These are phyloP conservation scores for Leptarthrus brevirostris DNA, from an alignment of 2,888 invertebrate genomes.

Conservation along the genomic window DNA sequence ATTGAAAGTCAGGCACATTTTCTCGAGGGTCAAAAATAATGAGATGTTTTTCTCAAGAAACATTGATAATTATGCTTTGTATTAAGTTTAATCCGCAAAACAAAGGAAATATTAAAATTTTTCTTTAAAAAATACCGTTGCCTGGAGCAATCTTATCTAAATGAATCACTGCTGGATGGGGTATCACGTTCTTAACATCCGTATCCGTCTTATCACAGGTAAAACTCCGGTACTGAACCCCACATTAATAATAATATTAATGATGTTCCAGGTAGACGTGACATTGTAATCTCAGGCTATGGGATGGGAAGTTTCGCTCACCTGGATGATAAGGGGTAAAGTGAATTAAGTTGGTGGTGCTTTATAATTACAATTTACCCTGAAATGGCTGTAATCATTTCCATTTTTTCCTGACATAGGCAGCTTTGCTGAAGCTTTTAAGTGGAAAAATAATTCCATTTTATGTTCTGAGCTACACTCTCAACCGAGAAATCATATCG, in stretches of 20 bases:
- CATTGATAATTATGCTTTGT: no score
- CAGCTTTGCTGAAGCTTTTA: conserved; percentile 4
- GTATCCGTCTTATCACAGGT: conserved; percentile 15
- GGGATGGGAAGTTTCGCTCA: background rate
- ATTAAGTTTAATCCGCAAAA: no score
- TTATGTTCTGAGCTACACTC: background rate
- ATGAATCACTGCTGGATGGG: conserved; percentile 10
- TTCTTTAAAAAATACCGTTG: background rate
- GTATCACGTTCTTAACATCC: conserved; percentile 24
- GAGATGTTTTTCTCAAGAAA: no score
- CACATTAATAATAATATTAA: conserved; percentile 30
- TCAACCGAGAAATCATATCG: conserved; percentile 16
- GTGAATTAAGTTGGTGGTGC: conserved; percentile 28
- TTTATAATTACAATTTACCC: conserved; percentile 35
- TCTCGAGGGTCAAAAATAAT: no score
- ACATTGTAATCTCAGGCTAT: conserved; percentile 6
- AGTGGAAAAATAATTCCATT: conserved; percentile 17
- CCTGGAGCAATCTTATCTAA: conserved; percentile 17
- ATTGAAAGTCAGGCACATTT: no score
- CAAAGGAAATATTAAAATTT: no score
- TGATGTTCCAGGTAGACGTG: conserved; percentile 17
- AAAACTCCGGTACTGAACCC: background rate
- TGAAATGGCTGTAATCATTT: conserved; percentile 33
- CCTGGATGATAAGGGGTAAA: conserved; percentile 15
- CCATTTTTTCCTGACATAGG: conserved; percentile 11